phyloP scores from a whole-genome alignment of 2,797 vertebrate genomes.

The Scyliorhinus canicula region DNA sequence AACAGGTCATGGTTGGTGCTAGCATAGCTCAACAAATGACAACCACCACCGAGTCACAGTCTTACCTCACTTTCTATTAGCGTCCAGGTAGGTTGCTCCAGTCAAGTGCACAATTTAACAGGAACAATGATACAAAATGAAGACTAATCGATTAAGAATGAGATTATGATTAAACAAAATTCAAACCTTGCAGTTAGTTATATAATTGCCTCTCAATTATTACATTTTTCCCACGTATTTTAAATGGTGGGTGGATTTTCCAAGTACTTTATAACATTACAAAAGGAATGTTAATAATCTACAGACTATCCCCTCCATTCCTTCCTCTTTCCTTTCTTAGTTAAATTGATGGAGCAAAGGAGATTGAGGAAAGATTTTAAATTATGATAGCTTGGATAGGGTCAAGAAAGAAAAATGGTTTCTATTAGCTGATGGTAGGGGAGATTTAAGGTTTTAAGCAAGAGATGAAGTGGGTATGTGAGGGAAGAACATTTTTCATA shows the following conservation, averaged over 20 bases:
- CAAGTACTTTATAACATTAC: background rate
- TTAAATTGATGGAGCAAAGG: background rate
- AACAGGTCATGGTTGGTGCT: background rate
- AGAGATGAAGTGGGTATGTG: too few relatives aligned
- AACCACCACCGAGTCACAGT: background rate
- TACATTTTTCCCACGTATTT: background rate
- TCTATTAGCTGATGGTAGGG: too few relatives aligned
- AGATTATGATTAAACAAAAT: background rate
- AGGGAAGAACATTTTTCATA: too few relatives aligned
- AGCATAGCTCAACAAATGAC: background rate
- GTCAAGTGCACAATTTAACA: background rate
- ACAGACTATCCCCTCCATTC: background rate
- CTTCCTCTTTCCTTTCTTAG: background rate
- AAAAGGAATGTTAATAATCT: background rate
- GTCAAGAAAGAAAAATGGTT: too few relatives aligned
- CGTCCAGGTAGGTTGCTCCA: background rate
- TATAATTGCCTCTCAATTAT: background rate
- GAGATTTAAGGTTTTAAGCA: too few relatives aligned
- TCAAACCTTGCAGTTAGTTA: background rate
- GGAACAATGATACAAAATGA: background rate
- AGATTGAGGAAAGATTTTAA: background rate
- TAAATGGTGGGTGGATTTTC: background rate
- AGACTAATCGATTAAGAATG: background rate
- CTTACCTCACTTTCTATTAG: background rate
- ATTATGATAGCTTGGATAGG: too few relatives aligned